Evolutionary conservation across 2,797 vertebrate genomes (phyloP).

Genomic region (Serranus cabrilla): DNA sequence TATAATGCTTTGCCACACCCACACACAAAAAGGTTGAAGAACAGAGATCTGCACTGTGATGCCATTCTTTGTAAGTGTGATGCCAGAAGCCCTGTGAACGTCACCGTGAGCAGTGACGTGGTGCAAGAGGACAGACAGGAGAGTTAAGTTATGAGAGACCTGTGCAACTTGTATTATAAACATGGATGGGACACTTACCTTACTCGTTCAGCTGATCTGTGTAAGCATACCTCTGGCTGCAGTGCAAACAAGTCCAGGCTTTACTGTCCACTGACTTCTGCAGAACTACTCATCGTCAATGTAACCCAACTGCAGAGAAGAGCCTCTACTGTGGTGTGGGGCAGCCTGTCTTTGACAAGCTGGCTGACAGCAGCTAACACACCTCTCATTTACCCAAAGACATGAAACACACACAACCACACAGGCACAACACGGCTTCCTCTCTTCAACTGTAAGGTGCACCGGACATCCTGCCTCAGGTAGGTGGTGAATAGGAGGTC

Average conservation of each 20-base stretch:
- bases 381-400: constrained; percentile 76
- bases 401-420: constrained; percentile 64
- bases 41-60: constrained; percentile 96
- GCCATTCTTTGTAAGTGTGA: constrained; percentile 94
- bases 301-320: constrained; percentile 98
- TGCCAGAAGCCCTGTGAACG: constrained; percentile 93
- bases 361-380: constrained; percentile 86
- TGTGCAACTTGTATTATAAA: constrained; percentile 80
- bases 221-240: constrained; percentile 98
- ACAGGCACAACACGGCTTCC: constrained; percentile 76
- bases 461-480: constrained; percentile 55
- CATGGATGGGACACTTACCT: constrained; percentile 95
- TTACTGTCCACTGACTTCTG: constrained; percentile 99
- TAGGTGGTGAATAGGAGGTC: constrained; percentile 28
- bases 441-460: constrained; percentile 60
- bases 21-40: constrained; percentile 61
- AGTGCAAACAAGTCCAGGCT: constrained; percentile 99
- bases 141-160: constrained; percentile 68
- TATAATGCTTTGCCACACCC: constrained; percentile 52
- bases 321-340: constrained; percentile 91
- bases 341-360: constrained; percentile 80
- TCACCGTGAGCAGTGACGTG: constrained; percentile 79
- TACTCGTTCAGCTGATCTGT: constrained; percentile 90
- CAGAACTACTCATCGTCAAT: constrained; percentile 99
- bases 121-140: constrained; percentile 54